phyloP scores from a whole-genome alignment of 1,140 invertebrate species.

The Drosophila ogumai region DNA sequence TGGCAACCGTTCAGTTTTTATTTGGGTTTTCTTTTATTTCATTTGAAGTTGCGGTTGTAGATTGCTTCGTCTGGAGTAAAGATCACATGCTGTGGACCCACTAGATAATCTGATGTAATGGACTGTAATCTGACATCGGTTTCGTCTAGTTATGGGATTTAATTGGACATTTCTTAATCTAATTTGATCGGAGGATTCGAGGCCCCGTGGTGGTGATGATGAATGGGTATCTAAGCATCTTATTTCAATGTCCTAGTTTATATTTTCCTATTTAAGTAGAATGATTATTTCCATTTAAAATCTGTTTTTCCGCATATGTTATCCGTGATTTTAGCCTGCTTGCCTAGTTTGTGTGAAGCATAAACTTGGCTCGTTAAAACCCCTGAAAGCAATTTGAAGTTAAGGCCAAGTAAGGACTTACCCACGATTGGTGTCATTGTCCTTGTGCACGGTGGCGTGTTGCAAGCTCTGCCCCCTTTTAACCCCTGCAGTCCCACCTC shows the following conservation, averaged over 20 bases:
- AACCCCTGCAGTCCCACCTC: constrained; percentile 31
- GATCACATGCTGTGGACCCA: constrained; percentile 30
- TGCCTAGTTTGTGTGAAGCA: constrained; percentile 13
- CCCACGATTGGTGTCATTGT: constrained; percentile 72
- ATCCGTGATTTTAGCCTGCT: neutral
- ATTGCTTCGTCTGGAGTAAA: constrained; percentile 17
- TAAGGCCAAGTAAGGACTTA: constrained; percentile 41
- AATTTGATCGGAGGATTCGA: neutral
- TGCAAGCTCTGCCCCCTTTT: constrained; percentile 44
- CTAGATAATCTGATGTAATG: constrained; percentile 36
- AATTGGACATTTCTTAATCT: constrained; percentile 28
- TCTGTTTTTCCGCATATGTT: constrained; percentile 1
- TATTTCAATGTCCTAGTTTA: too few species aligned
- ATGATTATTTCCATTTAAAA: neutral
- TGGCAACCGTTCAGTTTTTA: constrained; percentile 59
- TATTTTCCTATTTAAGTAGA: neutral
- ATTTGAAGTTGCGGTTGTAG: constrained; percentile 34
- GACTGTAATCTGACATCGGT: constrained; percentile 30
- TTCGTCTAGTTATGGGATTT: constrained; percentile 3
- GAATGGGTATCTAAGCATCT: neutral
- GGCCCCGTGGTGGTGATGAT: neutral
- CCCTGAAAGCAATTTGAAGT: constrained; percentile 35
- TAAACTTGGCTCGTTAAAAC: constrained; percentile 19
- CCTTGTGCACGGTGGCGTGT: constrained; percentile 65
- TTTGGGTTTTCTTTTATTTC: constrained; percentile 24